Conservation (phyloP, 2,888 invertebrate species). For the Lepidonotus clava region DNA sequence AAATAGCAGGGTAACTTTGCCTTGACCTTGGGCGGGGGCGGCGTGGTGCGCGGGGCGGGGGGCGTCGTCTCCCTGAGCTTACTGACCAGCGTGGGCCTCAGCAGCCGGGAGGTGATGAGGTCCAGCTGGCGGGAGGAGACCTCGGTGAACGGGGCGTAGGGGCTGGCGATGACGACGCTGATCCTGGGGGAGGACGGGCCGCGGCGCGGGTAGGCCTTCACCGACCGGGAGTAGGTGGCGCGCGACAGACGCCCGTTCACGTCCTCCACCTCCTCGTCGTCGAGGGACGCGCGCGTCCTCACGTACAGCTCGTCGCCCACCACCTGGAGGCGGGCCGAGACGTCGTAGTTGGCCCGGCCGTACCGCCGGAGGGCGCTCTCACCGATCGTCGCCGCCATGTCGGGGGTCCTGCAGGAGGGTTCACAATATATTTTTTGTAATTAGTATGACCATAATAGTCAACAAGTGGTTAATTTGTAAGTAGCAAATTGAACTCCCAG, state of each 20-base stretch:
- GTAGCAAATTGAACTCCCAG: too few species aligned
- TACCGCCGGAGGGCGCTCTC: constrained; percentile 25
- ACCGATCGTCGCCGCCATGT: neutral
- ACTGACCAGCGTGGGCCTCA: constrained; percentile 31
- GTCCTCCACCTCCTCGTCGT: neutral
- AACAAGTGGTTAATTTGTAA: too few species aligned
- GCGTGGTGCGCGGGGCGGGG: neutral
- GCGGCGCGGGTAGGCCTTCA: neutral
- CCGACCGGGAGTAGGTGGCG: neutral
- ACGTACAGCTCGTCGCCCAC: constrained; percentile 21
- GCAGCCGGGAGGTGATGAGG: neutral
- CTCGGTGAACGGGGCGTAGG: neutral
- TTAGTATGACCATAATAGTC: too few species aligned
- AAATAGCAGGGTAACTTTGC: neutral
- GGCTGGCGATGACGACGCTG: constrained; percentile 1
- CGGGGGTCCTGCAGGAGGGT: too few species aligned
- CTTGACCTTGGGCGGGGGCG: neutral
- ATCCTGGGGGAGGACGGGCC: constrained; percentile 5
- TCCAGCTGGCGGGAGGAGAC: neutral
- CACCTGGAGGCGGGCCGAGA: neutral
- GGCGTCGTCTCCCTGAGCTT: neutral
- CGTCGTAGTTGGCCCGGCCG: constrained; percentile 34
- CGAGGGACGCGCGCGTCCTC: constrained; percentile 23
- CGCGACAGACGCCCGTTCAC: neutral
- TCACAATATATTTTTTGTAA: too few species aligned